Evolutionary conservation across 35 echinoderm and acorn worm species (phyloP).

Genomic region (Apostichopus californicus): DNA sequence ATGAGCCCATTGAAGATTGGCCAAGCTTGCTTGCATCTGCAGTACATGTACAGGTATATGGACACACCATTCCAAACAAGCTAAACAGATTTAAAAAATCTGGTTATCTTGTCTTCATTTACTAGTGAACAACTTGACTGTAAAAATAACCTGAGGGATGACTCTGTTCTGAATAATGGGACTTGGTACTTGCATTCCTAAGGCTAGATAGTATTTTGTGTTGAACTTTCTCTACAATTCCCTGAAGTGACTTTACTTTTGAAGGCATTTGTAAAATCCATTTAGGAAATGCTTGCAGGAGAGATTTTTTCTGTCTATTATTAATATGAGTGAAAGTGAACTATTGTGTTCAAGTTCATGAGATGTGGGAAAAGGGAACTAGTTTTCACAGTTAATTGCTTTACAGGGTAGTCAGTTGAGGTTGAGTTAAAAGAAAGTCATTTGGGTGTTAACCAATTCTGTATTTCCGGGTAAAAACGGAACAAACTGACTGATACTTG

Average conservation of each 20-base stretch:
- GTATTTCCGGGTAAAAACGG: too few relatives aligned
- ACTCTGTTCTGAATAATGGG: neutral
- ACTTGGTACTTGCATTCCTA: neutral
- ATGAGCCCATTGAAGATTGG: too few relatives aligned
- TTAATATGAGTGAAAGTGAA: neutral
- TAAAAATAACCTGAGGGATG: neutral
- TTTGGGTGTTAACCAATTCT: too few relatives aligned
- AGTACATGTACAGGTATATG: too few relatives aligned
- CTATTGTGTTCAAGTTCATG: neutral
- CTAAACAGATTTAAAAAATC: too few relatives aligned
- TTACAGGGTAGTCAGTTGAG: too few relatives aligned
- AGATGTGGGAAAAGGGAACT: neutral
- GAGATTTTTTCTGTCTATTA: neutral
- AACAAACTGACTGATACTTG: too few relatives aligned
- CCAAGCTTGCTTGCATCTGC: too few relatives aligned
- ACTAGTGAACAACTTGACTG: neutral
- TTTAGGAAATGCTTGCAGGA: neutral
- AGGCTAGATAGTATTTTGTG: neutral
- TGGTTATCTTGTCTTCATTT: neutral
- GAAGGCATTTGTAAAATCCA: slow-evolving; percentile 1
- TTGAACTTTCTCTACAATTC: neutral
- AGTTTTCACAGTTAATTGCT: neutral
- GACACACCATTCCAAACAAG: too few relatives aligned
- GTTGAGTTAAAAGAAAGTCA: too few relatives aligned
- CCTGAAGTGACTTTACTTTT: neutral